These are phyloP conservation scores for Zeus faber DNA, from an alignment of 2,113 vertebrate species.

Conservation along the genomic window DNA sequence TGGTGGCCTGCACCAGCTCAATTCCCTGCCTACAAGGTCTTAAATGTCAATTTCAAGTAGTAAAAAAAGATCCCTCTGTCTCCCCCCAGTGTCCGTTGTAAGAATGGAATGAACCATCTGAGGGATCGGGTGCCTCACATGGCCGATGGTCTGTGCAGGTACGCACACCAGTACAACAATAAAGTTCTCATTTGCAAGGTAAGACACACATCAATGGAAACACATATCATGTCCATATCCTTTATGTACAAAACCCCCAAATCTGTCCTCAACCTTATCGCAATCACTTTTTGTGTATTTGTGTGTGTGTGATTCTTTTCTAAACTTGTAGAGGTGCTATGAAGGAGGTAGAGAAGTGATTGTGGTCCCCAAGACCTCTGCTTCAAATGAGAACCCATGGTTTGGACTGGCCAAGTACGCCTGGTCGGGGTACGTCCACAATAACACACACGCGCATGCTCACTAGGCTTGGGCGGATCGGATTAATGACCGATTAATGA, in stretches of 20 bases:
- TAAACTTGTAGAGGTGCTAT: slow-evolving; percentile 71
- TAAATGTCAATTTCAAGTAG: no score
- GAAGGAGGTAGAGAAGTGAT: slow-evolving; percentile 78
- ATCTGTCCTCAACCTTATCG: neutral
- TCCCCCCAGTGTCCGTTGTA: slow-evolving; percentile 73
- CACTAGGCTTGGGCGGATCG: no score
- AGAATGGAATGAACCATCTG: slow-evolving; percentile 81
- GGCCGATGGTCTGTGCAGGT: slow-evolving; percentile 79
- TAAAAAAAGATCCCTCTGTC: no score
- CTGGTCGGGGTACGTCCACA: slow-evolving; percentile 77
- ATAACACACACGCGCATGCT: neutral
- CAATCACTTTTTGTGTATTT: neutral
- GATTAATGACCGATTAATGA: no score
- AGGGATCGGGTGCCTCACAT: slow-evolving; percentile 75
- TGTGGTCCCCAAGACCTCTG: slow-evolving; percentile 78
- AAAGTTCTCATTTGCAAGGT: slow-evolving; percentile 84
- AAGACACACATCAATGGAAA: slow-evolving; percentile 1
- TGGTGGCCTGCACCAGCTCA: no score
- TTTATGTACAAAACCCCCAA: no score
- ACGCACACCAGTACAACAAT: slow-evolving; percentile 80
- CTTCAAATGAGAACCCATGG: slow-evolving; percentile 78
- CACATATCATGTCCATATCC: no score
- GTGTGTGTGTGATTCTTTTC: neutral
- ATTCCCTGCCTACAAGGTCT: no score
- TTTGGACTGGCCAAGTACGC: slow-evolving; percentile 80